These are phyloP conservation scores for Dioctria linearis DNA, from an alignment of 2,888 invertebrate species.

Conservation along the genomic window DNA sequence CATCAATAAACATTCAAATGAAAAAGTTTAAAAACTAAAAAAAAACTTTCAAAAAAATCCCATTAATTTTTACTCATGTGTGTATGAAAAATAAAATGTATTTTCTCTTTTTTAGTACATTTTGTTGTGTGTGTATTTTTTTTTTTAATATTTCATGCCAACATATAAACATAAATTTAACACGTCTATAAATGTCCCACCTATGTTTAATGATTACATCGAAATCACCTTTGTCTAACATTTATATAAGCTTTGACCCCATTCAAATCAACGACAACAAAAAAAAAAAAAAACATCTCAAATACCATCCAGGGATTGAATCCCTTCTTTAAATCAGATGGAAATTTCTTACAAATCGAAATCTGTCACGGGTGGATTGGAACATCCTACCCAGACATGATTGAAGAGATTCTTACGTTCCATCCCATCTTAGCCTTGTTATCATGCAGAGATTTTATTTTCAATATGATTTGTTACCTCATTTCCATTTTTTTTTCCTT, in stretches of 20 bases:
- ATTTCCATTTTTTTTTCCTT: background rate
- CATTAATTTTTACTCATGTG: no score
- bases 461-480: conserved; percentile 12
- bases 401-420: conserved; percentile 5
- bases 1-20: no score
- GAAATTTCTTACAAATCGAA: conserved; percentile 15
- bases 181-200: no score
- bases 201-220: background rate
- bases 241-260: background rate
- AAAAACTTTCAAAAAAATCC: no score
- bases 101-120: no score
- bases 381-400: conserved; percentile 12
- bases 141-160: no score
- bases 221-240: background rate
- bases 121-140: no score
- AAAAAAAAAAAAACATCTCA: background rate
- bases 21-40: no score
- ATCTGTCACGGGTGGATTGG: conserved; percentile 15
- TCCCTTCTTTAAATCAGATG: conserved; percentile 3
- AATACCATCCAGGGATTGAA: background rate
- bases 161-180: no score
- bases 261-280: background rate
- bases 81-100: no score
- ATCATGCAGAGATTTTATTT: conserved; percentile 11
- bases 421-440: conserved; percentile 10